Evolutionary conservation across 1,140 invertebrate species (phyloP), one percentile per base, ranked within the genome.

Genomic region (Leptonema lineaticorne): DNA sequence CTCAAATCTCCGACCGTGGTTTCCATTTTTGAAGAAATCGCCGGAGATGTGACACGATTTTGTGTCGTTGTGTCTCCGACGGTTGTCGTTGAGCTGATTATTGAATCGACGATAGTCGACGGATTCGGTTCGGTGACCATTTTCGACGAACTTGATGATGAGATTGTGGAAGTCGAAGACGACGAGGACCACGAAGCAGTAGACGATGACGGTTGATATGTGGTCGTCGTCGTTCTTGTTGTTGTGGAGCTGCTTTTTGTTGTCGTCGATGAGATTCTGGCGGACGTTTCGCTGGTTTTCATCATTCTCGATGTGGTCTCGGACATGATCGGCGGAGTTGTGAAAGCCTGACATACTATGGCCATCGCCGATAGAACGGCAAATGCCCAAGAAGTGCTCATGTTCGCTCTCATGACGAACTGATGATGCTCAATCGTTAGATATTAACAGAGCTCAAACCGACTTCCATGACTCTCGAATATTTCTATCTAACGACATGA

Each of bases 341-440:
- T 71, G 45, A 67, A 71, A 20, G 69, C 69, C 8, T 71, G 65
- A 27, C 64, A 62, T 20, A 67, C 50, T n/a, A 71, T 63, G 22
- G 65, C 69, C 28, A 71, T 27, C n/a, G 62, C 50, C 22, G 65
- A 71, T n/a, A 71, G n/a, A 18, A 48, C 33, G n/a, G 65, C 48
- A 14, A 71, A 48, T n/a, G 46, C 29, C 63, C 58, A 37, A 37
- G 65, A 29, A 50, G 60, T 58, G 26, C 65, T 60, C 69, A 71
- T 71, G 22, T 41, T 69, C 2, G 48, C 18, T 53, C 48, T 53
- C 65, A 71, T 71, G 33, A 41, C 63, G 4, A 24, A 22, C 33
- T 29, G 5, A 5, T 53, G 20, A 11, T 24, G 18, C n/a, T 2
- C 24, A n/a, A 20, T 20, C 50, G 27, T 53, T 41, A 14, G 37